These are phyloP conservation scores for Falco concolor DNA, from an alignment of 2,797 vertebrate species.

Conservation along the genomic window DNA sequence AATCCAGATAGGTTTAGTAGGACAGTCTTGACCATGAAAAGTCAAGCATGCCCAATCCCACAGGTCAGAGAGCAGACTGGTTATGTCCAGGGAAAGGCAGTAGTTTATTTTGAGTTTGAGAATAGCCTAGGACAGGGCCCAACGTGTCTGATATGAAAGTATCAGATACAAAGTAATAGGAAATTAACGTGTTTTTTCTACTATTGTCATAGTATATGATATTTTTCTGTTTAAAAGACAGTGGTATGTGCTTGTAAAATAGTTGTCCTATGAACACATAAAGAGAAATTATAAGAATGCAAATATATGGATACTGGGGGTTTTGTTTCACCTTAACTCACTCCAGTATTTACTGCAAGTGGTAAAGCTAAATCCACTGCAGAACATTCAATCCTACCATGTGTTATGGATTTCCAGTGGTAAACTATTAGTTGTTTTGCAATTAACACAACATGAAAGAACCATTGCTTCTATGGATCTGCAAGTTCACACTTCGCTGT, in stretches of 20 bases:
- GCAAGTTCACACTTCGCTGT: not conserved
- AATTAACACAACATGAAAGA: constrained; percentile 46
- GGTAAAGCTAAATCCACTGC: not conserved
- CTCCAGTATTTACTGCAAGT: not conserved
- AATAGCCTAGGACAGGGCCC: not conserved
- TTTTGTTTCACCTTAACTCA: not conserved
- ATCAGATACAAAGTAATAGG: not conserved
- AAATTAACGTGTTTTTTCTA: not conserved
- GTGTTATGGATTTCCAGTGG: constrained; percentile 30
- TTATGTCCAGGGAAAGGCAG: not conserved
- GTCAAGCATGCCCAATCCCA: not conserved
- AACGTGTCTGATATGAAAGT: not conserved
- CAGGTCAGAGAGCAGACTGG: not conserved
- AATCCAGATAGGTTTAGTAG: not conserved
- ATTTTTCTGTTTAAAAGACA: not conserved
- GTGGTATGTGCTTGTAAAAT: not conserved
- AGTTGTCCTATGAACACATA: not conserved
- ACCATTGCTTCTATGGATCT: not conserved
- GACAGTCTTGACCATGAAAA: not conserved
- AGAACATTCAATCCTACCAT: not conserved
- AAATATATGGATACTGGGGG: not conserved
- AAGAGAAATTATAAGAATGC: not conserved
- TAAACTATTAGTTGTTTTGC: constrained; percentile 22
- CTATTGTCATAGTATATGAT: not conserved
- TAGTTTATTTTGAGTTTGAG: not conserved